These are phyloP conservation scores for Anguilla anguilla DNA, from an alignment of 2,797 vertebrate genomes.

Conservation along the genomic window DNA sequence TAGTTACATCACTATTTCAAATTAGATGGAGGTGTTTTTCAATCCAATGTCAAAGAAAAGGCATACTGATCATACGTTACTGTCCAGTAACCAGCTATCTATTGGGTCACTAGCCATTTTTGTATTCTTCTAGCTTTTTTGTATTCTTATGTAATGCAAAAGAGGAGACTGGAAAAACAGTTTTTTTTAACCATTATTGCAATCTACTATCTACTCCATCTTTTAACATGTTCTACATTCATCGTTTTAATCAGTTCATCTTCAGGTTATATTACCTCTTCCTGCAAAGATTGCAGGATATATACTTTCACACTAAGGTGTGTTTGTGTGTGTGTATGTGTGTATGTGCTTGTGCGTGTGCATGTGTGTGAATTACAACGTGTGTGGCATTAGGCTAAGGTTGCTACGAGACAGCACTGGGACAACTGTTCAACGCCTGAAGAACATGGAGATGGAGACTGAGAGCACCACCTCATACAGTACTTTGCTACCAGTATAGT, in stretches of 20 bases:
- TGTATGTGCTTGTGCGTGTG: neutral
- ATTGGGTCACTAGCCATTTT: too few relatives aligned
- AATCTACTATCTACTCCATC: neutral
- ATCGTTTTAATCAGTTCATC: neutral
- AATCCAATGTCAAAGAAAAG: too few relatives aligned
- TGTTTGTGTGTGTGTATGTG: neutral
- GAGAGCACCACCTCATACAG: neutral
- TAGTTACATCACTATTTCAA: too few relatives aligned
- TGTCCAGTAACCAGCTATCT: too few relatives aligned
- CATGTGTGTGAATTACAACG: neutral
- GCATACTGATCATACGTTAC: too few relatives aligned
- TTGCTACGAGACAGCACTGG: too few relatives aligned
- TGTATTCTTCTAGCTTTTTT: too few relatives aligned
- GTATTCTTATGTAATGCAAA: neutral
- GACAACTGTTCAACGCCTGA: too few relatives aligned
- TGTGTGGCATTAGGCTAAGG: too few relatives aligned
- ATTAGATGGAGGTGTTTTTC: too few relatives aligned
- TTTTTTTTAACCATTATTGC: neutral
- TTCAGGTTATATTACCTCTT: neutral
- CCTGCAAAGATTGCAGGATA: neutral
- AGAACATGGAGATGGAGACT: too few relatives aligned
- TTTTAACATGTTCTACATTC: neutral
- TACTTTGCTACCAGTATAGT: neutral
- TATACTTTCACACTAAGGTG: too few relatives aligned
- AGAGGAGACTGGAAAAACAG: neutral